These are phyloP conservation scores for Polydrusus cervinus DNA, from an alignment of 2,888 invertebrate genomes.

Conservation along the genomic window DNA sequence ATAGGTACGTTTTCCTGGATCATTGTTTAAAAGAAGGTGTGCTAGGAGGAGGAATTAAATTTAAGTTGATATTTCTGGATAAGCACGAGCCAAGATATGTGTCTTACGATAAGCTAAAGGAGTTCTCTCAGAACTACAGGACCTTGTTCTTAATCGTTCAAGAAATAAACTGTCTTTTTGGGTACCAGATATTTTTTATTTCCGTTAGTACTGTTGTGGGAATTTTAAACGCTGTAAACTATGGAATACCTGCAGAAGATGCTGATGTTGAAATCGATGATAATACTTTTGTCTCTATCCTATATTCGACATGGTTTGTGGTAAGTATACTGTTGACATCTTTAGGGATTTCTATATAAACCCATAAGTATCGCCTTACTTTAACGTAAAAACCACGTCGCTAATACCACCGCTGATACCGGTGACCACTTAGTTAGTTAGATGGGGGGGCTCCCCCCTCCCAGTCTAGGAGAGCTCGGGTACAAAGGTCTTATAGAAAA, in stretches of 20 bases:
- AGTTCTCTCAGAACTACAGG: slow-evolving; percentile 48
- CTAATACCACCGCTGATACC: no score
- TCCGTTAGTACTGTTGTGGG: slow-evolving; percentile 50
- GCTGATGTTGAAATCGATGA: not conserved
- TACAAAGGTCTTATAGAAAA: no score
- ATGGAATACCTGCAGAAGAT: slow-evolving; percentile 40
- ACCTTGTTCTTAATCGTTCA: slow-evolving; percentile 49
- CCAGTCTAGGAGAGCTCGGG: no score
- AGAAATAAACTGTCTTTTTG: slow-evolving; percentile 51
- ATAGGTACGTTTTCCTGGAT: slow-evolving; percentile 45
- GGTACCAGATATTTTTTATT: slow-evolving; percentile 51
- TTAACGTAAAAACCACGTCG: no score
- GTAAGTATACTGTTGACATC: slow-evolving; percentile 46
- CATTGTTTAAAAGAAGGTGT: slow-evolving; percentile 14
- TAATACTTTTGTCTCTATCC: slow-evolving; percentile 26
- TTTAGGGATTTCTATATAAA: no score
- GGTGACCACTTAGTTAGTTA: no score
- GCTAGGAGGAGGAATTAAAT: not conserved
- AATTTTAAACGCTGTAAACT: slow-evolving; percentile 52
- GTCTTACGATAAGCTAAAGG: slow-evolving; percentile 36
- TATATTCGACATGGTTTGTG: slow-evolving; percentile 29
- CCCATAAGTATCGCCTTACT: no score
- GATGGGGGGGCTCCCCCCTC: no score
- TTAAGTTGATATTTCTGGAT: slow-evolving; percentile 27
- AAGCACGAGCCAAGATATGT: not conserved